Evolutionary conservation across 2,888 invertebrate species (phyloP).

Genomic region (Platycnemis pennipes): DNA sequence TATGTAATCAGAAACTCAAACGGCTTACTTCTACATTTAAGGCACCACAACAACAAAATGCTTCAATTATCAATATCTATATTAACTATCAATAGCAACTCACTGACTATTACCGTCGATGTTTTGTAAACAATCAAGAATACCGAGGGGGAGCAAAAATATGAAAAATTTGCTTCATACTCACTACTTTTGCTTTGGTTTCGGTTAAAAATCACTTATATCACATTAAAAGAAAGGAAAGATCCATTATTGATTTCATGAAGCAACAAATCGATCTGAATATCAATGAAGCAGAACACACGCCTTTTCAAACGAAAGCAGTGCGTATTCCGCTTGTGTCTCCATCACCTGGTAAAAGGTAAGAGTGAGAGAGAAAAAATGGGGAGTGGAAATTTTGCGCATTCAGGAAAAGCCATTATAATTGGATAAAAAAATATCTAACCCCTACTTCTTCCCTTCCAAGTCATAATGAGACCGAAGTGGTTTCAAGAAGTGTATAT

Average conservation of each 20-base stretch:
- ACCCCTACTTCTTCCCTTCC: neutral
- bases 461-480: neutral
- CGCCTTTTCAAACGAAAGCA: constrained; percentile 37
- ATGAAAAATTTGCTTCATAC: no score
- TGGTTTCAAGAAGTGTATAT: neutral
- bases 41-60: no score
- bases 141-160: no score
- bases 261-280: constrained; percentile 35
- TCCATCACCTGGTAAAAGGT: constrained; percentile 16
- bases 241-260: neutral
- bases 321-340: constrained; percentile 61
- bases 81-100: no score
- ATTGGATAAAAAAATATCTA: constrained; percentile 4
- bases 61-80: no score
- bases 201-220: neutral
- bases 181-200: no score
- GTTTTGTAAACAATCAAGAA: no score
- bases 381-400: constrained; percentile 53
- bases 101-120: no score
- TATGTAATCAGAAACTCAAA: no score
- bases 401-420: constrained; percentile 24
- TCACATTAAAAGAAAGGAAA: neutral
- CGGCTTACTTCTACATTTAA: no score
- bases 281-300: neutral
- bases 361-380: constrained; percentile 27